Evolutionary conservation across 2,888 invertebrate genomes (phyloP), one percentile per base, ranked within the genome.

Genomic region (Rotaria macrura): DNA sequence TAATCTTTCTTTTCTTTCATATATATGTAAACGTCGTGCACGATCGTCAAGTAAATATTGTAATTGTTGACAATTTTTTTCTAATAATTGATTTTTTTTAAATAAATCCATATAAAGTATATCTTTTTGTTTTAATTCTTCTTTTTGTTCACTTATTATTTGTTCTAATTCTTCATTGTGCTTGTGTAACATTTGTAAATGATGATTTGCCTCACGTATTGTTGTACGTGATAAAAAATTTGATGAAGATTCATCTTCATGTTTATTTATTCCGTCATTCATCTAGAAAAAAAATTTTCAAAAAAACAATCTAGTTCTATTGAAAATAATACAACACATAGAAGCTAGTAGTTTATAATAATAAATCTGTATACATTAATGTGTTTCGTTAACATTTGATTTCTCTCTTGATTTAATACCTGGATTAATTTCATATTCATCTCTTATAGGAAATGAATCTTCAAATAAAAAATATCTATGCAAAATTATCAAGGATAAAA

Each of bases 151-250:
- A 10, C 17, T 9, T 43, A 43, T 14, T 43, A 43, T 20, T 79
- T 79, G 38, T 79, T 79, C 79, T 79, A 79, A 79, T 43, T 79
- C 79, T 43, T 79, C 43, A 43, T 43, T 79, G 14, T 43, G 79
- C 43, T 40, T n/a, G n/a, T 79, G 79, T 43, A 79, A 43, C 40
- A 79, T 40, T 43, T 79, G 79, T 79, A 79, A 43, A 79, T 79
- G 79, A 43, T 43, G 43, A 79, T 79, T 79, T 40, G 79, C 79
- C 43, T 79, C 79, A 79, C 79, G 79, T 79, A 79, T 79, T 14
- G 79, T 79, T 79, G 79, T 79, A 79, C 79, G 79, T 43, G 79
- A 14, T 43, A 79, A 25, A 43, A 10, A n/a, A 43, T 79, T 40
- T 25, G 74, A 79, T 40, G 74, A 29, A 65, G 12, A 65, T 14